Evolutionary conservation across 2,113 vertebrate genomes (phyloP), one percentile per base, ranked within the genome.

Genomic region (Oreotragus oreotragus): DNA sequence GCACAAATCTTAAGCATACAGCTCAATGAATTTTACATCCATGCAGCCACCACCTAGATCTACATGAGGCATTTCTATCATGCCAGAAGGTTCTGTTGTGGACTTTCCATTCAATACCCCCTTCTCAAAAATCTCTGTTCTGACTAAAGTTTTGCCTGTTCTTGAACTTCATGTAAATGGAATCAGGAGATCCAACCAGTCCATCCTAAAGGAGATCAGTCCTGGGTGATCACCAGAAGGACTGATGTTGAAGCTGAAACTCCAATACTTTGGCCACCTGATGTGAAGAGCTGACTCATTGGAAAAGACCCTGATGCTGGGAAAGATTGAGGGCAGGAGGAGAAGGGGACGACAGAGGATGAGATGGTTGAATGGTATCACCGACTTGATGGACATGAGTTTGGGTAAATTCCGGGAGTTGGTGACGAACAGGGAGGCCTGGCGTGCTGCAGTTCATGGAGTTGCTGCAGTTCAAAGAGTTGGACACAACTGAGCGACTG

Each of bases 81-180:
- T 7, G 3, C 25, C 28, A 76, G 17, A 57, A 89, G 27, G 17
- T 43, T 89, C 7, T 2, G 2, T 30, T 43, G 36, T 76, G 51
- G 17, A 36, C 36, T 89, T 30, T 76, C 17, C 11, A 43, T 57
- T 89, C 51, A 55, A 8, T 57, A 76, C 17, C 27, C 36, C 1
- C 11, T 76, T 57, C 36, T 76, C 51, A 89, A 51, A 88, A 36
- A 53, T 89, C 66, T 76, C 36, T 57, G 8, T 36, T 76, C 7
- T 76, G 30, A 76, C 51, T 33, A 0, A 19, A 76, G 13, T 76
- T 57, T 76, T 76, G 27, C 87, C 51, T 57, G 16, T 73, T 55
- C 64, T 81, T 88, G 49, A 30, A 88, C n/a, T n/a, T 83, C 79
- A 36, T 83, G n/a, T 83, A 83, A 83, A 53, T 83, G 49, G 49